phyloP scores from a whole-genome alignment of 2,888 invertebrate genomes.

The Ceramica pisi region DNA sequence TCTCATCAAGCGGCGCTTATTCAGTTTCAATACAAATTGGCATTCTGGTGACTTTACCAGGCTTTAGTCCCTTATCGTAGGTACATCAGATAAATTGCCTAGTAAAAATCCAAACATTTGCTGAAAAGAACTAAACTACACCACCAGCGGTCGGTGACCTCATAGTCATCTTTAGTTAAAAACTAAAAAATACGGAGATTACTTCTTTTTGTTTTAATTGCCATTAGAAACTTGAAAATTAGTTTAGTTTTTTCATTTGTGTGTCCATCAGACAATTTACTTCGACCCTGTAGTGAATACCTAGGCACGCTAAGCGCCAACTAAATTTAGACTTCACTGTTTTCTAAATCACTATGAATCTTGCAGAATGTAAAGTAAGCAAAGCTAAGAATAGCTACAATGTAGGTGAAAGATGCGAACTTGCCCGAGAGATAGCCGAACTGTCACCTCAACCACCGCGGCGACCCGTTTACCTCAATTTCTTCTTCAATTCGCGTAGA shows the following conservation, averaged over 20 bases:
- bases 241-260: too few relatives aligned
- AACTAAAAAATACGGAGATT: too few relatives aligned
- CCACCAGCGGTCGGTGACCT: too few relatives aligned
- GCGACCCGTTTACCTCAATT: slow-evolving; percentile 55
- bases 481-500: slow-evolving; percentile 52
- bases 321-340: not conserved
- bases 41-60: too few relatives aligned
- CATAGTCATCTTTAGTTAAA: too few relatives aligned
- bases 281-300: not conserved
- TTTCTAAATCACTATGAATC: slow-evolving; percentile 33
- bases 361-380: slow-evolving; percentile 23
- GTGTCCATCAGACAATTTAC: not conserved
- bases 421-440: slow-evolving; percentile 39
- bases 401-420: slow-evolving; percentile 45
- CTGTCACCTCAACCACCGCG: slow-evolving; percentile 30
- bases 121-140: too few relatives aligned
- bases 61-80: too few relatives aligned
- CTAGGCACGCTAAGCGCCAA: not conserved
- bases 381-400: slow-evolving; percentile 27
- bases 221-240: not conserved
- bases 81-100: too few relatives aligned
- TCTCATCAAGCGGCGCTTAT: too few relatives aligned
- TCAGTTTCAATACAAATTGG: too few relatives aligned
- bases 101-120: too few relatives aligned
- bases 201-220: not conserved